A percentile compares a stretch with the other conserved stretches of the same genome.
These are phyloP conservation scores for Semicossyphus pulcher DNA, from an alignment of 2,113 vertebrate species.

Conservation along the genomic window DNA sequence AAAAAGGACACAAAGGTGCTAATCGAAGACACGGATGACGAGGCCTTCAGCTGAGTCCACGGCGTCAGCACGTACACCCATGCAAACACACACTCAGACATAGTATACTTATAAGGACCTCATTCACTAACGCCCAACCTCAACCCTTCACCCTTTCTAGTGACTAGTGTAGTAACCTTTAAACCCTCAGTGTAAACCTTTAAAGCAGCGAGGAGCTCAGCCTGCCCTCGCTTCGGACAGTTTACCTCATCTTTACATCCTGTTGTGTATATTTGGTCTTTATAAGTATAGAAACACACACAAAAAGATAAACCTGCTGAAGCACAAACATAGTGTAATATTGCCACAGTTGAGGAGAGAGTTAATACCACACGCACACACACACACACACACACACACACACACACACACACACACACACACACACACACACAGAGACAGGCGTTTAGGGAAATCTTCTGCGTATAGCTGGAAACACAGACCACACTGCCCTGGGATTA, in stretches of 20 bases:
- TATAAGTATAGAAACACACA: conserved; percentile 64
- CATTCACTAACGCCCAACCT: conserved; percentile 30
- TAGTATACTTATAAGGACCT: conserved; percentile 67
- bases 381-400: conserved; percentile 50
- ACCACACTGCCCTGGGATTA: conserved; percentile 72
- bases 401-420: conserved; percentile 45
- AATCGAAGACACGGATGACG: conserved; percentile 97
- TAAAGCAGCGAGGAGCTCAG: conserved; percentile 33
- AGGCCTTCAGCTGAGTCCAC: conserved; percentile 92
- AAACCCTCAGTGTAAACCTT: conserved; percentile 30
- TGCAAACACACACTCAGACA: conserved; percentile 57
- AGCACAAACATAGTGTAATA: conserved; percentile 72
- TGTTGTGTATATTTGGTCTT: conserved; percentile 52
- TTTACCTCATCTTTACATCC: conserved; percentile 48
- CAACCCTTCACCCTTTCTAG: conserved; percentile 12
- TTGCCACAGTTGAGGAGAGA: conserved; percentile 48
- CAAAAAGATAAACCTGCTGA: conserved; percentile 48
- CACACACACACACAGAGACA: conserved; percentile 48
- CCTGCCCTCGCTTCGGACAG: conserved; percentile 14
- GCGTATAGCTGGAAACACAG: conserved; percentile 41
- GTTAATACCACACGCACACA: conserved; percentile 36
- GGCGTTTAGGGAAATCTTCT: conserved; percentile 39
- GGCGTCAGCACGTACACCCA: conserved; percentile 13
- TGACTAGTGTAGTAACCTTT: neutral
- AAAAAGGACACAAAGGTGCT: conserved; percentile 97